Evolutionary conservation across 2,888 invertebrate genomes (phyloP).

Genomic region (Crocallis elinguaria): DNA sequence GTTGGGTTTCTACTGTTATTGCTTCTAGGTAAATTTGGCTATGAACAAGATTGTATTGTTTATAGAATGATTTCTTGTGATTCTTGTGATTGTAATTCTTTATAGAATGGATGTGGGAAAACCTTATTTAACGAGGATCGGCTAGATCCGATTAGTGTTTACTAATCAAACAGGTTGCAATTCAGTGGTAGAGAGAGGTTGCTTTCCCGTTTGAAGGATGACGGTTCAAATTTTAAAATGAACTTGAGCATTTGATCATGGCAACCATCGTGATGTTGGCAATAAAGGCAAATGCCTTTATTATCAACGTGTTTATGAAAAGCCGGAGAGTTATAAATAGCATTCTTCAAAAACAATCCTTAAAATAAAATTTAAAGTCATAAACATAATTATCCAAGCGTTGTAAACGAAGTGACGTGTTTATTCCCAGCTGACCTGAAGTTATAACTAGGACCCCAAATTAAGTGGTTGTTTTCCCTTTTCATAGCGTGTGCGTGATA

Average conservation of each 20-base stretch:
- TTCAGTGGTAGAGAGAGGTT: too few relatives aligned
- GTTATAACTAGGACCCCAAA: conserved; percentile 10
- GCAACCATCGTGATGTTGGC: too few relatives aligned
- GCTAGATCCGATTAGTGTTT: too few relatives aligned
- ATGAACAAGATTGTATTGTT: neutral
- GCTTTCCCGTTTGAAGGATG: too few relatives aligned
- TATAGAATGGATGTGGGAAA: too few relatives aligned
- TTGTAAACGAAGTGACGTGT: conserved; percentile 6
- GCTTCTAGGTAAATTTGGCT: neutral
- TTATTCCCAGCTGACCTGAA: conserved; percentile 20
- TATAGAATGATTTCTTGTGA: neutral
- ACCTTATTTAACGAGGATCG: too few relatives aligned
- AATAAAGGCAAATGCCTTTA: too few relatives aligned
- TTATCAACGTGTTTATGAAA: too few relatives aligned
- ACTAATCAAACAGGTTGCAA: too few relatives aligned
- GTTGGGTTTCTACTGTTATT: neutral
- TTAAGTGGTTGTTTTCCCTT: conserved; percentile 19
- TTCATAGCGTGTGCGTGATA: conserved; percentile 14
- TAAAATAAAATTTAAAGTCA: neutral
- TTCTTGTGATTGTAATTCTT: too few relatives aligned
- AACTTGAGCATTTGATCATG: too few relatives aligned
- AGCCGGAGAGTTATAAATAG: neutral
- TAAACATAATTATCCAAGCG: conserved; percentile 3
- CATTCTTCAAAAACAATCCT: neutral
- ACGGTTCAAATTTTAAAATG: too few relatives aligned